Conservation (phyloP, 92 coral and sea anemone genomes). For the Scolanthus callimorphus region DNA sequence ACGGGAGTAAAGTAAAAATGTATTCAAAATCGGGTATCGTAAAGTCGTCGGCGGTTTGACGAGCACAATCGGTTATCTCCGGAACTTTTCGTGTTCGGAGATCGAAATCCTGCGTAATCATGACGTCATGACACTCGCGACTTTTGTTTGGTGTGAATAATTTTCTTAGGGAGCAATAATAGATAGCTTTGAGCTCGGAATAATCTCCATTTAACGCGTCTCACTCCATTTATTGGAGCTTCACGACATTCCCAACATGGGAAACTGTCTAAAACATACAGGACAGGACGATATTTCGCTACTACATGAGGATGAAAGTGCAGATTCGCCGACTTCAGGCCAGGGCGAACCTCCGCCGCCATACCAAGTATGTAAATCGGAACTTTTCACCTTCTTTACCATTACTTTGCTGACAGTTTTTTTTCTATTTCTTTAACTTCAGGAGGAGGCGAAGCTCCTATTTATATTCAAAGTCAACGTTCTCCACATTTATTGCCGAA, state of each 20-base stretch:
- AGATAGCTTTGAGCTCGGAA: too few relatives aligned
- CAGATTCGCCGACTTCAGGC: constrained; percentile 86
- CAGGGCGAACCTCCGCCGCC: constrained; percentile 99
- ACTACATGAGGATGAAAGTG: constrained; percentile 89
- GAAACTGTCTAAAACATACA: constrained; percentile 92
- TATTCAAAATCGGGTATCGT: too few relatives aligned
- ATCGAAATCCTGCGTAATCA: constrained; percentile 7
- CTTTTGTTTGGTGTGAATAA: constrained; percentile 76
- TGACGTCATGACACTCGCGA: constrained; percentile 59
- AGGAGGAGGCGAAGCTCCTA: constrained; percentile 99
- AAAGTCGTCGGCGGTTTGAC: too few relatives aligned
- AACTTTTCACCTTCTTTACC: too few relatives aligned
- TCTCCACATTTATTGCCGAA: constrained; percentile 97
- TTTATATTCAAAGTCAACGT: constrained; percentile 95
- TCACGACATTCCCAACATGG: constrained; percentile 77
- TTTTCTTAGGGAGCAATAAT: too few relatives aligned
- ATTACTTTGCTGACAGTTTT: too few relatives aligned
- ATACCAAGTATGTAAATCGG: constrained; percentile 90
- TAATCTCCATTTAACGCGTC: constrained; percentile 23
- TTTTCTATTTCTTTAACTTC: too few relatives aligned
- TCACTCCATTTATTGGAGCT: constrained; percentile 16
- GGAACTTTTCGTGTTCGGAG: too few relatives aligned
- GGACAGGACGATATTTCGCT: constrained; percentile 97
- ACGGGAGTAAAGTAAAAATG: too few relatives aligned
- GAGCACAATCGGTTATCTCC: too few relatives aligned